Evolutionary conservation across 1,140 invertebrate genomes (phyloP).

Genomic region (Drosophila repleta): DNA sequence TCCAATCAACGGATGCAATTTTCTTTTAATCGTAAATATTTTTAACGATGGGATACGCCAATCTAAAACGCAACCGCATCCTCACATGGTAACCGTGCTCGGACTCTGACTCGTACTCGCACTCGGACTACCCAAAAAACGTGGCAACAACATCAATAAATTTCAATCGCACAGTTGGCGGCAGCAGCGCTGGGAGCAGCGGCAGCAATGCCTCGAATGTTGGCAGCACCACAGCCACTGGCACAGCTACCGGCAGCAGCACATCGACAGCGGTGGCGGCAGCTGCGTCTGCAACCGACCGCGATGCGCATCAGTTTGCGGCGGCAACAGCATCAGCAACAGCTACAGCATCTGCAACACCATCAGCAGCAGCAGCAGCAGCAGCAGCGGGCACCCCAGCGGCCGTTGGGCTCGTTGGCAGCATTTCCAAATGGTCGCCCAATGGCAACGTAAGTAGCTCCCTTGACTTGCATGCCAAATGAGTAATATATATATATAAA

Average conservation of each 20-base stretch:
- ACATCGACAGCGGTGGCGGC: slow-evolving; percentile 65
- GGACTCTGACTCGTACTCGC: background rate
- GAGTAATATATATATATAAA: background rate
- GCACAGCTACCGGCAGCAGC: slow-evolving; percentile 67
- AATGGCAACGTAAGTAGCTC: slow-evolving; percentile 78
- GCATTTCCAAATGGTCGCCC: slow-evolving; percentile 79
- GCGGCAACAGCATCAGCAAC: background rate
- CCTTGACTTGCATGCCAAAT: background rate
- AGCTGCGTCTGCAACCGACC: slow-evolving; percentile 28
- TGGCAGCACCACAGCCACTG: slow-evolving; percentile 61
- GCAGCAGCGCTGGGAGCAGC: slow-evolving; percentile 73
- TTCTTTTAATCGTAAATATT: slow-evolving; percentile 82
- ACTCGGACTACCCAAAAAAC: slow-evolving; percentile 26
- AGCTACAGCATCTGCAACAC: slow-evolving; percentile 14
- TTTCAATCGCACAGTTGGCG: slow-evolving; percentile 79
- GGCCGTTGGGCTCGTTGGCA: slow-evolving; percentile 54
- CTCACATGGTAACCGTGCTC: slow-evolving; percentile 31
- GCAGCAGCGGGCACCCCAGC: slow-evolving; percentile 42
- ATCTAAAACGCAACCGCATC: slow-evolving; percentile 66
- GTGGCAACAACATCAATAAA: slow-evolving; percentile 69
- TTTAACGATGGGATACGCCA: slow-evolving; percentile 70
- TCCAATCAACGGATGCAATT: slow-evolving; percentile 82
- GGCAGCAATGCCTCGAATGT: slow-evolving; percentile 75
- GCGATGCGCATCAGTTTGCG: slow-evolving; percentile 38
- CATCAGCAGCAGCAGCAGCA: slow-evolving; percentile 25